Percentiles rank a stretch among this genome's conserved stretches.
Evolutionary conservation across 2,888 invertebrate species (phyloP).

Genomic region (Brachylomia viminalis): DNA sequence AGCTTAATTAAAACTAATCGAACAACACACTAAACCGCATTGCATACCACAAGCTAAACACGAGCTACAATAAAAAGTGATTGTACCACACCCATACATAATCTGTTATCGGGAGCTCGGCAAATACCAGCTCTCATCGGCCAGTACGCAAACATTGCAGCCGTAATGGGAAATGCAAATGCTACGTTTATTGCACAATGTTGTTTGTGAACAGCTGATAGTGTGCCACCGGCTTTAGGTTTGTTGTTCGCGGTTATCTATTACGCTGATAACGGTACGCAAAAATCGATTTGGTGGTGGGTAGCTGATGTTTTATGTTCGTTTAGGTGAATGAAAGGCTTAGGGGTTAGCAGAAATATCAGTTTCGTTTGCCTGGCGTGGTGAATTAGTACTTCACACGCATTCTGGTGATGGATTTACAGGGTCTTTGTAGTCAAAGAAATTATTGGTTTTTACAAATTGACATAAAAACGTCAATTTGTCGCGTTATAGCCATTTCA

Average conservation of each 20-base stretch:
- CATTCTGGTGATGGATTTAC: neutral
- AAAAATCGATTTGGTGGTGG: conserved; percentile 42
- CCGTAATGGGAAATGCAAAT: conserved; percentile 75
- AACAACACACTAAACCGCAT: conserved; percentile 19
- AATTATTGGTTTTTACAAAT: neutral
- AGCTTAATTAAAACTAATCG: conserved; percentile 44
- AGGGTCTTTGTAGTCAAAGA: neutral
- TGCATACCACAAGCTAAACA: conserved; percentile 47
- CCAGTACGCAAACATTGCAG: conserved; percentile 64
- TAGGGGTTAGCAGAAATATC: neutral
- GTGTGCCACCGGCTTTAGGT: conserved; percentile 65
- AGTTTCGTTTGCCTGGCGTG: too few species aligned
- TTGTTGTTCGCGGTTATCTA: conserved; percentile 55
- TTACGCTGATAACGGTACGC: conserved; percentile 44
- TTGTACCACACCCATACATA: conserved; percentile 48
- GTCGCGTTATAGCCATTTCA: neutral
- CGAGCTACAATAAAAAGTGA: conserved; percentile 52
- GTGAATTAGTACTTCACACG: neutral
- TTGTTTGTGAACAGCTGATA: conserved; percentile 67
- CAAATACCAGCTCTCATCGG: conserved; percentile 61
- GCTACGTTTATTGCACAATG: conserved; percentile 69
- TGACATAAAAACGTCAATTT: neutral
- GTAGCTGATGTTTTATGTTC: neutral
- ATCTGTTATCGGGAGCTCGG: conserved; percentile 61
- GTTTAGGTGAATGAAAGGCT: neutral